phyloP scores from a whole-genome alignment of 2,888 invertebrate species.

The Chymomyza amoena region DNA sequence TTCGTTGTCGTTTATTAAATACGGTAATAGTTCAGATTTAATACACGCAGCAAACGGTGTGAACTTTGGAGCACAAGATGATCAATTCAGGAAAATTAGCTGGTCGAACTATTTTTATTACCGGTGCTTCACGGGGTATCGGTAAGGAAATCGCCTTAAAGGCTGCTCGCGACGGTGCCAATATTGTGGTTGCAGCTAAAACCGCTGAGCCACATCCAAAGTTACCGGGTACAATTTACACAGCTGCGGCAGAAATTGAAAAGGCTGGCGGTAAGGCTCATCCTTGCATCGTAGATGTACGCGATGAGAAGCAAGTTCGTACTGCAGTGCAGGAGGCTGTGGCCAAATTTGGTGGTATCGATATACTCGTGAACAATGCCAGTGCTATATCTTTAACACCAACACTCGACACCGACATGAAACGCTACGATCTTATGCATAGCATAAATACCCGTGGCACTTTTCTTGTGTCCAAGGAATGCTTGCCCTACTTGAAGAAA shows the following conservation, averaged over 20 bases:
- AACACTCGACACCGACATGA: constrained; percentile 94
- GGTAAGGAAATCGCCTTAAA: constrained; percentile 96
- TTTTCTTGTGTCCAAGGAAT: constrained; percentile 94
- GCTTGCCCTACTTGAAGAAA: constrained; percentile 91
- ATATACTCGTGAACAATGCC: constrained; percentile 96
- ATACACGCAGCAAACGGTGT: constrained; percentile 18
- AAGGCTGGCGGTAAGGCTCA: constrained; percentile 86
- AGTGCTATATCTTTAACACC: constrained; percentile 93
- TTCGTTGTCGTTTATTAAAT: constrained; percentile 19
- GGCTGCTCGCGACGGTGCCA: constrained; percentile 92
- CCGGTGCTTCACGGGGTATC: constrained; percentile 97
- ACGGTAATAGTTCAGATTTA: constrained; percentile 28
- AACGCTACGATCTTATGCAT: constrained; percentile 97
- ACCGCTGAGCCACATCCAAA: constrained; percentile 87
- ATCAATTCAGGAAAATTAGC: constrained; percentile 81
- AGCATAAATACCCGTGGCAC: constrained; percentile 96
- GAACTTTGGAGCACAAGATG: constrained; percentile 50
- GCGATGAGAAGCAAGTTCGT: constrained; percentile 86
- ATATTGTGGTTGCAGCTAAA: constrained; percentile 92
- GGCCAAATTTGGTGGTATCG: constrained; percentile 94
- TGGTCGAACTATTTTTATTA: constrained; percentile 95
- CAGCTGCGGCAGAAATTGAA: constrained; percentile 92
- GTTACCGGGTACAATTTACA: constrained; percentile 87
- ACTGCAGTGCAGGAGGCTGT: constrained; percentile 85
- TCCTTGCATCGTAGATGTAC: constrained; percentile 90